These are phyloP conservation scores for Parthenolecanium corni DNA, from an alignment of 2,888 invertebrate species.

Conservation along the genomic window DNA sequence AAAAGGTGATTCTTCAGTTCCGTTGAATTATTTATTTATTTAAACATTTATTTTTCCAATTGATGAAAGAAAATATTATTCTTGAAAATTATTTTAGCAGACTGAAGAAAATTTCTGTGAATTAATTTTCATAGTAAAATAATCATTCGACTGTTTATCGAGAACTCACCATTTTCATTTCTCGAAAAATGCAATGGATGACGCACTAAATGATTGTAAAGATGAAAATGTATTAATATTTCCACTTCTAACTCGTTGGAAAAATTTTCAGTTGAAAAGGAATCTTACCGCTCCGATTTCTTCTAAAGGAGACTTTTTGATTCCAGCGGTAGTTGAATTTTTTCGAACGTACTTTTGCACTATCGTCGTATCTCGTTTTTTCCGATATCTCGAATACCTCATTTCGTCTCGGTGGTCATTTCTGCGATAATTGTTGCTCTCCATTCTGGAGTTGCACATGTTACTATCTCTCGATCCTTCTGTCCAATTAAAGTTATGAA, in stretches of 20 bases:
- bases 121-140: not conserved
- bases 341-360: constrained; percentile 16
- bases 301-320: constrained; percentile 41
- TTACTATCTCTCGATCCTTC: not conserved
- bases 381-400: not conserved
- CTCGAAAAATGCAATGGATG: constrained; percentile 35
- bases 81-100: not conserved
- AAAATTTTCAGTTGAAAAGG: constrained; percentile 33
- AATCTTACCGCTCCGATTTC: constrained; percentile 32
- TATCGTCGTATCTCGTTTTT: constrained; percentile 11
- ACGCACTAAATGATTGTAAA: constrained; percentile 36
- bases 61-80: not conserved
- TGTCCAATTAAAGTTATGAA: too few relatives aligned
- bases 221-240: constrained; percentile 2
- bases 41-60: not conserved
- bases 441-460: not conserved
- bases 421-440: not conserved
- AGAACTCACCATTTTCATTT: constrained; percentile 35
- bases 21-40: not conserved
- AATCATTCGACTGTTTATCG: not conserved
- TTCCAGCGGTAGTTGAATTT: constrained; percentile 7
- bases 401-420: constrained; percentile 4
- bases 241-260: constrained; percentile 40
- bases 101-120: not conserved
- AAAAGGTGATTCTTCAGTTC: too few relatives aligned